phyloP scores from a whole-genome alignment of 2,113 vertebrate species.

The Phasianus colchicus region DNA sequence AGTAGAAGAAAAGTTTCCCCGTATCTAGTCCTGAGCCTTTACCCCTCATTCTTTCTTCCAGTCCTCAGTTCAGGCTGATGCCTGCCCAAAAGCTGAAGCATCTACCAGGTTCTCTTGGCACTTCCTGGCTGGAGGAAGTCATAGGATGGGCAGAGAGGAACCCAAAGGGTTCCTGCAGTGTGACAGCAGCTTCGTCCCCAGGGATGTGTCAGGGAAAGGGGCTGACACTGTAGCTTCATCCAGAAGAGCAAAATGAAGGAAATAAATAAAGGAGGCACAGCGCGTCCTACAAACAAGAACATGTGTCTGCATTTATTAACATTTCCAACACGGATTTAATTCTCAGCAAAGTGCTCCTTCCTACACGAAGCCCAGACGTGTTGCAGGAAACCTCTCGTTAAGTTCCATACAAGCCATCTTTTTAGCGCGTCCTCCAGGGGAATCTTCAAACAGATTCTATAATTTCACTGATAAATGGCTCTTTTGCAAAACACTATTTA shows the following conservation, averaged over 20 bases:
- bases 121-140: neutral
- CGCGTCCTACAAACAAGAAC: slow-evolving; percentile 78
- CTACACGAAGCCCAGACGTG: slow-evolving; percentile 63
- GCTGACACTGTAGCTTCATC: slow-evolving; percentile 27
- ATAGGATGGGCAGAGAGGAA: neutral
- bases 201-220: slow-evolving; percentile 38
- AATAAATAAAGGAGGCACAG: slow-evolving; percentile 75
- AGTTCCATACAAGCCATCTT: slow-evolving; percentile 69
- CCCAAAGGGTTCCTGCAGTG: neutral
- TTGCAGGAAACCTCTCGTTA: slow-evolving; percentile 77
- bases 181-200: neutral
- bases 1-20: neutral
- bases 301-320: slow-evolving; percentile 86
- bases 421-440: slow-evolving; percentile 70
- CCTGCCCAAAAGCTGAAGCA: neutral
- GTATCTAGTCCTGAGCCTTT: neutral
- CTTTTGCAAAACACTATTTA: slow-evolving; percentile 75
- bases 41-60: neutral
- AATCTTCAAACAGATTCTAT: slow-evolving; percentile 77
- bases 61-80: accelerated
- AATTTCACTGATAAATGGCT: slow-evolving; percentile 79
- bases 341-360: slow-evolving; percentile 67
- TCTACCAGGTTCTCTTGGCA: neutral
- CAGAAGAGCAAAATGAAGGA: slow-evolving; percentile 40
- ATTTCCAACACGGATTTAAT: slow-evolving; percentile 82